phyloP scores from a whole-genome alignment of 2,797 vertebrate species.

The Helostoma temminkii region DNA sequence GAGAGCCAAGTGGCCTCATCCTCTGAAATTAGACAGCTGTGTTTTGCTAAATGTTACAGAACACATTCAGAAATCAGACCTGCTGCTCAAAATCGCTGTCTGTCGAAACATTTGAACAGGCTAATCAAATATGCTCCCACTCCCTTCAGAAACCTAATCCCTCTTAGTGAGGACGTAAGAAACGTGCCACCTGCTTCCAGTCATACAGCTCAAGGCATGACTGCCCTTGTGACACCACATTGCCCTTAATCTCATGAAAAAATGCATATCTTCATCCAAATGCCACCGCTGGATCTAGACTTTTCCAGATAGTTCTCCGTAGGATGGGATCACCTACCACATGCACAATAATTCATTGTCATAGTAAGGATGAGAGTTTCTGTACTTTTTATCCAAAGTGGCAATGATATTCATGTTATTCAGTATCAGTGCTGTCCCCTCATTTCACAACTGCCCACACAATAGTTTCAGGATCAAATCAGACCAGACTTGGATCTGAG shows the following conservation, averaged over 20 bases:
- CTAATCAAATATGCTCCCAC: conserved; percentile 66
- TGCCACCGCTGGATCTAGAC: conserved; percentile 33
- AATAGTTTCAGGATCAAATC: conserved; percentile 28
- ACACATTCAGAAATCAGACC: conserved; percentile 51
- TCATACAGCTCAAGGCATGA: conserved; percentile 51
- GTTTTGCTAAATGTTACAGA: conserved; percentile 62
- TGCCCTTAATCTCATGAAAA: conserved; percentile 65
- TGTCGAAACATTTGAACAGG: conserved; percentile 62
- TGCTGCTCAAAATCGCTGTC: conserved; percentile 64
- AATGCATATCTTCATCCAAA: conserved; percentile 61
- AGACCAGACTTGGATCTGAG: conserved; percentile 1
- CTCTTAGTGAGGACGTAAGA: conserved; percentile 61
- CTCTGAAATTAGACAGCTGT: conserved; percentile 34
- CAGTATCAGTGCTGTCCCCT: conserved; percentile 5
- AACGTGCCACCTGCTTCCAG: conserved; percentile 73
- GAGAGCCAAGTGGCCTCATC: background rate
- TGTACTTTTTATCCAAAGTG: background rate
- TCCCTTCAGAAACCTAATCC: conserved; percentile 70
- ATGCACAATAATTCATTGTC: conserved; percentile 21
- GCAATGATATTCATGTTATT: background rate
- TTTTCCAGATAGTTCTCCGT: too few species aligned
- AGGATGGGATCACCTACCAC: conserved; percentile 24
- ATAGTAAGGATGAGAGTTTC: background rate
- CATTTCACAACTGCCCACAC: conserved; percentile 30
- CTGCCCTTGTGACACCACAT: conserved; percentile 69